These are phyloP conservation scores for Eristalis pertinax DNA, from an alignment of 2,888 invertebrate genomes.

Conservation along the genomic window DNA sequence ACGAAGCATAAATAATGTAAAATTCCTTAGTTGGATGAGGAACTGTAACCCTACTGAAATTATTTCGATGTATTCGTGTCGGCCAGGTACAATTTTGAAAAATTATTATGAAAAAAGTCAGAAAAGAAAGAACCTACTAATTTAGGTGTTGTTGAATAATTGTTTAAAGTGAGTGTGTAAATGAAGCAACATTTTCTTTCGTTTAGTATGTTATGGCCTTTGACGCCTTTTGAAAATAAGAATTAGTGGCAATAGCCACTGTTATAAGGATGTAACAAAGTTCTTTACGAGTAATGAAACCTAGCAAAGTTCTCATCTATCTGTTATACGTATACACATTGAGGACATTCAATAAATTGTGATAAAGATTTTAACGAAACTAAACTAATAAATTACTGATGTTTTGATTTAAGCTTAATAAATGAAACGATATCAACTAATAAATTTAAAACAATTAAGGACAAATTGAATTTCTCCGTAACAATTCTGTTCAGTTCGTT, in stretches of 20 bases:
- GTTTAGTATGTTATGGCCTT: not conserved
- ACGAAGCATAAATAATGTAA: not conserved
- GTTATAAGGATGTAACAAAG: not conserved
- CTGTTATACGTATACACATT: not conserved
- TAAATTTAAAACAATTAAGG: too few relatives aligned
- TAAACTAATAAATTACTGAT: not conserved
- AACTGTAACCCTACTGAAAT: not conserved
- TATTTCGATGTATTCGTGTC: slow-evolving; percentile 19
- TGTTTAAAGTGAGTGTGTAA: not conserved
- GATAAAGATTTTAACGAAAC: not conserved
- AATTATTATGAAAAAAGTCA: too few relatives aligned
- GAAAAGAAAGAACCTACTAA: not conserved
- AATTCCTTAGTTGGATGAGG: not conserved
- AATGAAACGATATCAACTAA: too few relatives aligned
- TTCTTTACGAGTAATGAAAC: not conserved
- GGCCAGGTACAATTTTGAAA: slow-evolving; percentile 6
- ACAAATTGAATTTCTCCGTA: too few relatives aligned
- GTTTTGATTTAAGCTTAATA: not conserved
- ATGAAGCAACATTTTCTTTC: not conserved
- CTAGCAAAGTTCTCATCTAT: not conserved
- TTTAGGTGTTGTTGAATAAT: not conserved
- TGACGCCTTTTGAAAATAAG: not conserved
- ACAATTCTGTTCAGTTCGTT: too few relatives aligned
- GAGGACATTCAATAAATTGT: not conserved
- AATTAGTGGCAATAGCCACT: not conserved